These are phyloP conservation scores for Holotrichia oblita DNA, from an alignment of 1,140 invertebrate genomes.

Conservation along the genomic window DNA sequence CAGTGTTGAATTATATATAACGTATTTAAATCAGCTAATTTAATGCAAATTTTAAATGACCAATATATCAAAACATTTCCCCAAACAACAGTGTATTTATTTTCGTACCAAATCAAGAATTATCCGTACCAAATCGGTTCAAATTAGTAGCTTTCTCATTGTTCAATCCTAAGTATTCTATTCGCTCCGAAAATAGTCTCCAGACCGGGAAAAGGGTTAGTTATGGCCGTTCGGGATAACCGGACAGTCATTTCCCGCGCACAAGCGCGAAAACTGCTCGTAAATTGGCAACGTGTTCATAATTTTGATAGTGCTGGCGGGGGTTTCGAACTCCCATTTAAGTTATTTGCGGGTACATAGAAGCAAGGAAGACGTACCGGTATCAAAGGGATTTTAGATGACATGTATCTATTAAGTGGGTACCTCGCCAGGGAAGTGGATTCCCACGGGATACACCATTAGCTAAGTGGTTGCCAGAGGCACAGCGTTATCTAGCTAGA, in stretches of 20 bases:
- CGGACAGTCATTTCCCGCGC: constrained; percentile 31
- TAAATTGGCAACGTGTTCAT: constrained; percentile 44
- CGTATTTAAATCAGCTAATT: not conserved
- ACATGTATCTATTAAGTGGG: constrained; percentile 54
- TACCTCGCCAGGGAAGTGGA: constrained; percentile 47
- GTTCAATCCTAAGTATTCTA: not conserved
- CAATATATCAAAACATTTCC: not conserved
- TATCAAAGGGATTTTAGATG: constrained; percentile 56
- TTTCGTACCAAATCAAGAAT: not conserved
- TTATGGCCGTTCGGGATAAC: constrained; percentile 22
- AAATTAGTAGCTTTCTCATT: not conserved
- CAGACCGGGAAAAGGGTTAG: constrained; percentile 27
- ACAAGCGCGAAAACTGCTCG: constrained; percentile 35
- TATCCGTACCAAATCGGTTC: constrained; percentile 12
- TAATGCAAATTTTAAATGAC: too few species aligned
- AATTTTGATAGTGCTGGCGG: constrained; percentile 42
- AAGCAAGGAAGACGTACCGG: constrained; percentile 24
- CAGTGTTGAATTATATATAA: too few species aligned
- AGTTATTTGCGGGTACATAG: constrained; percentile 47
- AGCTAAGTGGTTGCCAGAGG: constrained; percentile 49
- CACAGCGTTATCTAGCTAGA: constrained; percentile 37
- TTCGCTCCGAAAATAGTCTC: not conserved
- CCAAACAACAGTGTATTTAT: not conserved
- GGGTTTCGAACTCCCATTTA: constrained; percentile 50
- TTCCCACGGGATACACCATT: constrained; percentile 50